Base-by-base conservation (phyloP, 2,888 invertebrate species). In the Dorcus parallelipipedus region DNA sequence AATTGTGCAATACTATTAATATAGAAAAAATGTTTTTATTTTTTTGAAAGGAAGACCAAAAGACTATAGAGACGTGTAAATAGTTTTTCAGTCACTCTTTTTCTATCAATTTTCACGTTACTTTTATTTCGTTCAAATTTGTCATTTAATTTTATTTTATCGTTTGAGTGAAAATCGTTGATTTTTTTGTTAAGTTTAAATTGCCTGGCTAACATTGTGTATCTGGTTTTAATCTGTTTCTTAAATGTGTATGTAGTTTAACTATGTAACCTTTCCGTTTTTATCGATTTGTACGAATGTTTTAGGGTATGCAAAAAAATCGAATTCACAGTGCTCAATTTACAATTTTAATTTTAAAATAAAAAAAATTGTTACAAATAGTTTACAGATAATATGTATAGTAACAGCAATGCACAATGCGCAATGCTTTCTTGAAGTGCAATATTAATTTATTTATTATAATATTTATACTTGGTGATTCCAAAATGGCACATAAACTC, bases 1-100 rank as follows among this genome's bases (percentile, higher is more conserved):
- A 51, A 50, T 51, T 45, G 56, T 56, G 56, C 56, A 56, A 56
- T 56, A 56, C 38, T 52, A 45, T 56, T 56, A 17, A 50, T 47
- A 52, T 20, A 40, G 39, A 38, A 39, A 51, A 26, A 23, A 38
- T 23, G 39, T 49, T 48, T 49, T 49, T 38, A n/a, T 14, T 39
- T 54, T 14, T 39, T 38, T 48, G 10, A 48, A 42, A 38, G 45
- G 38, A 51, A 51, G 51, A 56, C 51, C 56, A 56, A 56, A 56
- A 56, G 56, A 56, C 56, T 56, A 51, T 56, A 38, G 26, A 45
- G 9, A 38, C 47, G 42, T 43, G 38, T 41, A 39, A 40, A 51
- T 43, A 45, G 33, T 33, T 33, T 33, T 26, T 26, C 26, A 33
- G 26, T 26, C 26, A 5, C 26, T 26, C 26, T 33, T 33, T 33